Conservation (phyloP, 2,113 vertebrate genomes). For the Scartelaos histophorus region DNA sequence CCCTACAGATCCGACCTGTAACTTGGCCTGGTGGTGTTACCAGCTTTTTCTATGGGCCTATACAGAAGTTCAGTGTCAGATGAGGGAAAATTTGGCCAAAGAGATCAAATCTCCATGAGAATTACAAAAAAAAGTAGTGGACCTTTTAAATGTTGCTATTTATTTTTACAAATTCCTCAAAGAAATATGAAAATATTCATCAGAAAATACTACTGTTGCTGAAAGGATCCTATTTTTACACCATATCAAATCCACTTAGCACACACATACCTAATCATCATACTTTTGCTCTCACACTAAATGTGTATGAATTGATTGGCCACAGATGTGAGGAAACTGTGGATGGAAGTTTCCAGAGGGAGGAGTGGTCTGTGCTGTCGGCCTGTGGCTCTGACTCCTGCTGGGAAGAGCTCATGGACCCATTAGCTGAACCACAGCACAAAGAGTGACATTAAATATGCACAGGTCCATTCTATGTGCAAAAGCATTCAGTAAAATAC, state of each 20-base stretch:
- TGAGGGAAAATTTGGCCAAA: too few relatives aligned
- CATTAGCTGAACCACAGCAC: slow-evolving; percentile 35
- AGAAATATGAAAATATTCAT: background rate
- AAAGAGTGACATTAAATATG: slow-evolving; percentile 48
- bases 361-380: slow-evolving; percentile 12
- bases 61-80: too few relatives aligned
- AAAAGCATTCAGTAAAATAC: background rate
- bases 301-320: slow-evolving; percentile 1
- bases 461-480: slow-evolving; percentile 27
- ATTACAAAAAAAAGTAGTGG: too few relatives aligned
- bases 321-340: too few relatives aligned
- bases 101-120: too few relatives aligned
- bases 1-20: too few relatives aligned
- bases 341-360: background rate
- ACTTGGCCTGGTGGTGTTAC: too few relatives aligned
- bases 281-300: background rate
- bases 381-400: slow-evolving; percentile 11
- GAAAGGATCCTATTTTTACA: background rate
- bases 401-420: slow-evolving; percentile 15
- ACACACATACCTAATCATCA: slow-evolving; percentile 1
- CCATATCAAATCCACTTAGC: background rate
- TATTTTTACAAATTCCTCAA: too few relatives aligned
- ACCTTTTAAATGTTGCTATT: too few relatives aligned
- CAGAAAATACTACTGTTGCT: too few relatives aligned
- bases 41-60: too few relatives aligned